Base-by-base conservation (phyloP, 1,140 invertebrate species). In the Neodiprion fabricii region DNA sequence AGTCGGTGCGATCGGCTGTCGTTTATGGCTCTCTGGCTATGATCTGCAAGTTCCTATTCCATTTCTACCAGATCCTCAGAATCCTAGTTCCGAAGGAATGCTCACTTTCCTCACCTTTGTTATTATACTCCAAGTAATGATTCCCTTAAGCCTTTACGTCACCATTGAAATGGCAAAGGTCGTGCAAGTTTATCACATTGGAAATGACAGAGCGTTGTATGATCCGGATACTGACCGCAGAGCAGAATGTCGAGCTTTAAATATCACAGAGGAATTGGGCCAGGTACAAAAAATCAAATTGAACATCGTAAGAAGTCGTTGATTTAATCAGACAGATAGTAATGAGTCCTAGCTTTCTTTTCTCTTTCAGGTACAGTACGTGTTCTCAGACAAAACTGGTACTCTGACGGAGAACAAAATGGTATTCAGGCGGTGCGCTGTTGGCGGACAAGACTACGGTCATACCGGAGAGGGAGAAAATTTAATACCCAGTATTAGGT, bases 381-480 rank as follows among this genome's bases (percentile, higher is more conserved):
- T 99, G 68, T 99, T 99, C 89, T 98, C 96, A 10, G 98, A 99
- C 85, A 99, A 99, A 87, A 99, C 98, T 1, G 98, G 98, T 8
- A 99, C 98, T 3, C 88, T 99, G 17, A 99, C 98, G 9, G 97
- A 99, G 86, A 99, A 99, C 85, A 95, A 97, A 86, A 99, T 99
- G 98, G 91, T 98, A 74, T 99, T 99, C 86, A 90, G 96, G 67
- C 90, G 95, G 69, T 99, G 97, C 85, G 93, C 95, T 0, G 94
- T 99, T 12, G 94, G 92, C 40, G 97, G 96, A 0, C 91, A 95
- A 8, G 97, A 99, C 86, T 99, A 97, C 79, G 93, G 94, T 79
- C 95, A 96, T 84, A 91, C 92, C 28, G 91, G 93, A 7, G 91
- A 93, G 1, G 91, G 92, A 73, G 85, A 89, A 65, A 86, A 87